These are phyloP conservation scores for Masnerella sp. DNA, from an alignment of 2,888 invertebrate species.

Conservation along the genomic window DNA sequence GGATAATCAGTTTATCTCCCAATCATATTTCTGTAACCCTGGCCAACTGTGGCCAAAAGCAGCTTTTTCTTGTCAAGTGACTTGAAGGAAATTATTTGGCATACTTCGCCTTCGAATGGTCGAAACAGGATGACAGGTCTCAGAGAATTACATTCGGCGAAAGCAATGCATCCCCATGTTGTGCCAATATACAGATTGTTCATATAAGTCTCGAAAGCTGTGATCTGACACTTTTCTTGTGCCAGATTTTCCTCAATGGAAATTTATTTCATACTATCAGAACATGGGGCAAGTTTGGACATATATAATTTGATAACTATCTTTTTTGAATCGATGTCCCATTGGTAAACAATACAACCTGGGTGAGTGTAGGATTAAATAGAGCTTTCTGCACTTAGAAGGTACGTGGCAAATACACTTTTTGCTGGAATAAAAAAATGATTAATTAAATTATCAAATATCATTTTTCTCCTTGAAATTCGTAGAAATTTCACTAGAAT, in stretches of 20 bases:
- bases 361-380: constrained; percentile 92
- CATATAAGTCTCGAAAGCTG: constrained; percentile 73
- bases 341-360: constrained; percentile 92
- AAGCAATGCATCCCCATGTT: constrained; percentile 95
- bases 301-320: constrained; percentile 91
- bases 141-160: constrained; percentile 89
- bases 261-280: constrained; percentile 93
- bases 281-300: constrained; percentile 93
- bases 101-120: constrained; percentile 91
- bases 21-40: constrained; percentile 89
- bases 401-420: constrained; percentile 84
- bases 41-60: constrained; percentile 88
- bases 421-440: constrained; percentile 75
- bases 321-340: constrained; percentile 84
- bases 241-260: constrained; percentile 92
- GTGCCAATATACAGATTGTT: constrained; percentile 93
- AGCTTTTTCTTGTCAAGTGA: constrained; percentile 77
- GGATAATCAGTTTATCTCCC: constrained; percentile 81
- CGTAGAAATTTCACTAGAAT: no score
- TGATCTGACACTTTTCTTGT: constrained; percentile 86
- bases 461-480: no score
- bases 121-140: constrained; percentile 95
- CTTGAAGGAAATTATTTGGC: constrained; percentile 75
- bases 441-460: no score
- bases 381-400: constrained; percentile 82